phyloP scores from a whole-genome alignment of 2,113 vertebrate genomes.

The Macheiramphus alcinus region DNA sequence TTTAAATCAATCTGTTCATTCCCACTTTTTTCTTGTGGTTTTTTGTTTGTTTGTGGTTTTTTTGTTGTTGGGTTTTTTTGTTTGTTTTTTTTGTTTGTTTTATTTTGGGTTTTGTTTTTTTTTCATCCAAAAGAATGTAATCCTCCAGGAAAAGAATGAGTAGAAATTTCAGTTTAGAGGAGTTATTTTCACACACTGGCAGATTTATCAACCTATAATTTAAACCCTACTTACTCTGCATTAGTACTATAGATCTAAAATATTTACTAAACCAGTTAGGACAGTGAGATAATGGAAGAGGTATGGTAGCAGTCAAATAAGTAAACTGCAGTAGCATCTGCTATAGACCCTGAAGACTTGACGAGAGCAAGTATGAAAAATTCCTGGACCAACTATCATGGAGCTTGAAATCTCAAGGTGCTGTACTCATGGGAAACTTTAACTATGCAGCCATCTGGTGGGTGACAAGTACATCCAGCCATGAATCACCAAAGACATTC shows the following conservation, averaged over 20 bases:
- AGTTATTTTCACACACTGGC: neutral
- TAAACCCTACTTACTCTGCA: neutral
- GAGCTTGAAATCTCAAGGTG: slow-evolving; percentile 12
- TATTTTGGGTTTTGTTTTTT: too few relatives aligned
- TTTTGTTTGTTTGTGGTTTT: rapidly evolving
- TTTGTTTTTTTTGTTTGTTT: neutral
- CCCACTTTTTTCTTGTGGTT: rapidly evolving
- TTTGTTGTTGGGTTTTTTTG: neutral
- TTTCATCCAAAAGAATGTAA: neutral
- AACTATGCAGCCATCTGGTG: slow-evolving; percentile 17
- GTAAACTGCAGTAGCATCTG: slow-evolving; percentile 34
- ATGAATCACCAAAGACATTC: slow-evolving; percentile 29
- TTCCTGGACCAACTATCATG: neutral
- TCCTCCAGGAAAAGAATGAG: neutral
- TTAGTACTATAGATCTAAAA: neutral
- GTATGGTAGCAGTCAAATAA: neutral
- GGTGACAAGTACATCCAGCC: slow-evolving; percentile 26
- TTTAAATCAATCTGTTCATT: neutral
- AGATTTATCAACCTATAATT: neutral
- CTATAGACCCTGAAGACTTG: slow-evolving; percentile 7
- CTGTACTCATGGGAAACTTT: slow-evolving; percentile 9
- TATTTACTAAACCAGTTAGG: slow-evolving; percentile 13
- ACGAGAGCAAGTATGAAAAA: slow-evolving; percentile 10
- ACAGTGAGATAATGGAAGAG: neutral
- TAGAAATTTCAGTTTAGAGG: neutral